Base-by-base conservation (phyloP, 2,888 invertebrate genomes). In the Scaptomyza reducta region DNA sequence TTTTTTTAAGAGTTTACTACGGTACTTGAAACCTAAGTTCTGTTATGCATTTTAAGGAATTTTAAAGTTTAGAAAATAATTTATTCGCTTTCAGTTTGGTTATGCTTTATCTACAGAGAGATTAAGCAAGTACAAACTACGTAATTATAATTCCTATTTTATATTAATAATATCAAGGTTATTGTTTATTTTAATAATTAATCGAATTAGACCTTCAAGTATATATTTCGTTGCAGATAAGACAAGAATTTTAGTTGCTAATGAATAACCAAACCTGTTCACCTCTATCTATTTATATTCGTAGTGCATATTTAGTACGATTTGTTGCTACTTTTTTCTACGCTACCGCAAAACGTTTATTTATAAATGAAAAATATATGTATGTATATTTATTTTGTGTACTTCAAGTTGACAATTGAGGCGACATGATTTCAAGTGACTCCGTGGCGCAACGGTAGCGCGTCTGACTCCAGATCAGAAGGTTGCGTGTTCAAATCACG, bases 401-500 rank as follows among this genome's bases (percentile, higher is more conserved):
- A 16, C 11, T 38, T 70, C 0, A 61, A 42, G 6, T 70, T 55
- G 40, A 56, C 16, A 44, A 47, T 53, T 75, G 4, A 3, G 1
- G 13, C 16, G 0, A 0, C 0, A 0, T 0, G 0, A 0, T 18
- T 35, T 10, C 60, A 75, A 4, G 2, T n/a, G 80, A 81, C 86
- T 81, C 80, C 80, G 80, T 81, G 80, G 80, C 80, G 85, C 80
- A 81, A 81, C 79, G 79, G 81, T 81, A 81, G 81, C 80, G 80
- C 80, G 80, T 81, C 81, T 82, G 81, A 81, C 81, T 81, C 81
- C 81, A 81, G 86, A 81, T 81, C 86, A 82, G 81, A 81, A 81
- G 86, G 81, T 81, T 81, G 81, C 86, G 81, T 85, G 81, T 81
- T 81, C 81, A 81, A 85, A 81, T 81, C 81, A 85, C 81, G 81